Conservation (phyloP, 1,140 invertebrate species). For the Hesperophylax magnus region DNA sequence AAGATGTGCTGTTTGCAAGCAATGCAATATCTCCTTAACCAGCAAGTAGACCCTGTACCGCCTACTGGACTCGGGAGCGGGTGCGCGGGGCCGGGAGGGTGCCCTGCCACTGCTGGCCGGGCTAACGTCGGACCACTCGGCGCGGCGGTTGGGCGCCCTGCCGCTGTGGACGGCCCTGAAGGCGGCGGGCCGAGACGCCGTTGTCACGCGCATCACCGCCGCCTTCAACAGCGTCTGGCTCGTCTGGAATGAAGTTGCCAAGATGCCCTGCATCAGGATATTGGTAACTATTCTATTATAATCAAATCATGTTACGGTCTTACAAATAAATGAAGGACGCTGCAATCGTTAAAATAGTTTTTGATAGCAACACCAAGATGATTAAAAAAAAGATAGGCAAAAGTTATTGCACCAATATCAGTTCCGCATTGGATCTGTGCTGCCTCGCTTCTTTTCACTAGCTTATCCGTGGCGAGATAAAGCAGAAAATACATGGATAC, state of each 20-base stretch:
- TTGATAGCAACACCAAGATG: no score
- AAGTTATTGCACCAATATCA: no score
- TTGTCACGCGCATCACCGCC: constrained; percentile 79
- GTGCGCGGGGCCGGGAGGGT: constrained; percentile 73
- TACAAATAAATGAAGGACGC: neutral
- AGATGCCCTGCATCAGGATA: constrained; percentile 79
- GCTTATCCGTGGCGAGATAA: no score
- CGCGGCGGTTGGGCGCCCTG: constrained; percentile 79
- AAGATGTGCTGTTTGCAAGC: no score
- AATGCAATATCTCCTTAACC: constrained; percentile 60
- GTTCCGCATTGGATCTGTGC: no score
- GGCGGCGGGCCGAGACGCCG: constrained; percentile 81
- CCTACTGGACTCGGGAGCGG: constrained; percentile 62
- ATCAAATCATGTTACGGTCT: neutral
- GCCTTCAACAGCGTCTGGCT: constrained; percentile 84
- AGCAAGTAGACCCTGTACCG: constrained; percentile 71
- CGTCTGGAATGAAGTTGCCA: constrained; percentile 80
- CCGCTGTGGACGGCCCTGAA: constrained; percentile 89
- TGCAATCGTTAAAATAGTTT: no score
- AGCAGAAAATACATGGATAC: no score
- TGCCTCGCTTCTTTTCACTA: no score
- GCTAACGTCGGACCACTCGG: constrained; percentile 72
- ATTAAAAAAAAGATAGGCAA: no score
- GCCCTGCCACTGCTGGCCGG: constrained; percentile 82
- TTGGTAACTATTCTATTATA: constrained; percentile 71